Conservation (phyloP, 2,888 invertebrate genomes). For the Reticulitermes lucifugus region DNA sequence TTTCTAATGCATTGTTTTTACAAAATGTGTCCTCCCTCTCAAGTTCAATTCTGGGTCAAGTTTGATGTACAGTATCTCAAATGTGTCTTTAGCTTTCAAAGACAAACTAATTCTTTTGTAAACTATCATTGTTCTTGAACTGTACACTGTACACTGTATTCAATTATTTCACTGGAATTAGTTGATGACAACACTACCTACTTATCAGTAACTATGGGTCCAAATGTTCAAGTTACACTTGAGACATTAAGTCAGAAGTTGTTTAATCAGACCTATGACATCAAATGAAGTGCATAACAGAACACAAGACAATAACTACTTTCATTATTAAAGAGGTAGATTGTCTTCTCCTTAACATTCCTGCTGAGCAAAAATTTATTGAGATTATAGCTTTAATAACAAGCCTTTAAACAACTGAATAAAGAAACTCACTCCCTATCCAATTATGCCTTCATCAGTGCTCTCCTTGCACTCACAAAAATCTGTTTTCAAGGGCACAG, state of each 20-base stretch:
- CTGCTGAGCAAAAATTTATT: slow-evolving; percentile 43
- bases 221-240: neutral
- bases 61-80: neutral
- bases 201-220: neutral
- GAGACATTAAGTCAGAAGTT: neutral
- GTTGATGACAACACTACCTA: slow-evolving; percentile 3
- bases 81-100: neutral
- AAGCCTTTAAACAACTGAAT: neutral
- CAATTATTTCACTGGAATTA: neutral
- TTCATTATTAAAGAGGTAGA: slow-evolving; percentile 48
- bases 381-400: slow-evolving; percentile 30
- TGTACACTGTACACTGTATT: neutral
- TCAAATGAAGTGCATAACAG: neutral
- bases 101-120: neutral
- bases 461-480: no score
- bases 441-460: no score
- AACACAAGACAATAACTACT: neutral
- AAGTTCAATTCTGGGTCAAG: neutral
- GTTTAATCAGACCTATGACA: neutral
- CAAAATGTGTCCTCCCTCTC: neutral
- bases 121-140: neutral
- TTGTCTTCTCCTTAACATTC: slow-evolving; percentile 47
- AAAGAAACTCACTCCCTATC: no score
- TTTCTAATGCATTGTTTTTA: neutral
- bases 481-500: no score